Evolutionary conservation across 2,888 invertebrate genomes (phyloP), one percentile per base, ranked within the genome.

Genomic region (Hirtodrosophila cameraria): DNA sequence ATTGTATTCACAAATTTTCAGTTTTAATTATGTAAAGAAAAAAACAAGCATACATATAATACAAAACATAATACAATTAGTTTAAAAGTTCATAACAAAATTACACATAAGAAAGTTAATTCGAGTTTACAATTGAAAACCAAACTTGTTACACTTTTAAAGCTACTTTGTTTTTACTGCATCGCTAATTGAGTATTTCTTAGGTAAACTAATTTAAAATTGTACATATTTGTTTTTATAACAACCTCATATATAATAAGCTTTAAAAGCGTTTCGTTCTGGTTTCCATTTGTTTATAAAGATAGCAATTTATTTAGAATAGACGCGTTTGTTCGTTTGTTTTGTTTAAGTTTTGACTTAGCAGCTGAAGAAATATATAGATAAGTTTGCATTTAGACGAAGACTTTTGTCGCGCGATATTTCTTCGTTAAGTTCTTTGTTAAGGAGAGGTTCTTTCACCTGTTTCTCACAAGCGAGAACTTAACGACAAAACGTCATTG

Each of bases 71-170:
- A 55, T 55, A 52, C 35, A 30, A 12, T 59, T 55, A 46, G 27
- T 42, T 39, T 13, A 28, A 35, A 58, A 54, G 31, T 54, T 25
- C 23, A 58, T 57, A 78, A 78, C 63, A 67, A n/a, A n/a, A 78
- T 60, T 60, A 50, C 16, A 75, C 18, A 25, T 33, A 35, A 16
- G 13, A 45, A 20, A 30, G 5, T 30, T 15, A 28, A 23, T 42
- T 12, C 36, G 27, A 20, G 28, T 52, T 52, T 8, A 20, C 3
- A 3, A 5, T 5, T 20, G 18, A 5, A 23, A 23, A 7, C 23
- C 6, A 6, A 23, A 23, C 12, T 25, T 20, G 27, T 36, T 30
- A 23, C 25, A 48, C 20, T n/a, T 42, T 42, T 20, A 27, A n/a
- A 43, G 12, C 35, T 33, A 41, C 27, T 31, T 45, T 6, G 18